Evolutionary conservation across 1,140 invertebrate genomes (phyloP).

Genomic region (Zaprionus kolodkinae): DNA sequence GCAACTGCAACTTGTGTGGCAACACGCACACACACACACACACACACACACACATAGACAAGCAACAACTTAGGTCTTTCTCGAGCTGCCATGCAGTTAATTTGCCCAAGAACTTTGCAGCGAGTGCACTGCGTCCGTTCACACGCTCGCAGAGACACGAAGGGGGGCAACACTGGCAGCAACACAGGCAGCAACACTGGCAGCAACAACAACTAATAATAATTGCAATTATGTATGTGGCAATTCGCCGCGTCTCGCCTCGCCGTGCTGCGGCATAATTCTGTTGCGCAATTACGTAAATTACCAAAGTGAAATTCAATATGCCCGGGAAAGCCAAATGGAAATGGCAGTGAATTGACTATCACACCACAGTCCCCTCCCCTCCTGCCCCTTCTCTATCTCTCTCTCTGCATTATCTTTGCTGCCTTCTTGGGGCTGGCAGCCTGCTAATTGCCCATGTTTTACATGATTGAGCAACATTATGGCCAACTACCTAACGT

Average conservation of each 20-base stretch:
- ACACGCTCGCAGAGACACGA: slow-evolving; percentile 8
- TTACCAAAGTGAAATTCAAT: slow-evolving; percentile 75
- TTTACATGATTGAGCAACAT: slow-evolving; percentile 61
- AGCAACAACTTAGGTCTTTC: not conserved
- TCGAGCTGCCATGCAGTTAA: slow-evolving; percentile 15
- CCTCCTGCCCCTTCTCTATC: not conserved
- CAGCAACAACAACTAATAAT: slow-evolving; percentile 47
- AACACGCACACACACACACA: not conserved
- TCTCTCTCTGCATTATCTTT: slow-evolving; percentile 50
- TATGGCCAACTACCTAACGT: slow-evolving; percentile 23
- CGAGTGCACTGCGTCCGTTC: slow-evolving; percentile 11
- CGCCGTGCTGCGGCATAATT: slow-evolving; percentile 34
- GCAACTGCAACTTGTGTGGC: slow-evolving; percentile 21
- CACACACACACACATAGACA: too few relatives aligned
- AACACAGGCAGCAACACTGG: not conserved
- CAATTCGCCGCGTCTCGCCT: not conserved
- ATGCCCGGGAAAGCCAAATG: slow-evolving; percentile 56
- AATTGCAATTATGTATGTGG: slow-evolving; percentile 60
- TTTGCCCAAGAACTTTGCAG: slow-evolving; percentile 16
- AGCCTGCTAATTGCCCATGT: slow-evolving; percentile 64
- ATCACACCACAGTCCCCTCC: not conserved
- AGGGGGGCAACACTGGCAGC: too few relatives aligned
- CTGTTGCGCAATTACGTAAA: slow-evolving; percentile 75
- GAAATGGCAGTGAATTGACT: slow-evolving; percentile 43
- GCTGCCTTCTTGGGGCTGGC: slow-evolving; percentile 8